Evolutionary conservation across 1,140 invertebrate genomes (phyloP).

Genomic region (Lithobius niger): DNA sequence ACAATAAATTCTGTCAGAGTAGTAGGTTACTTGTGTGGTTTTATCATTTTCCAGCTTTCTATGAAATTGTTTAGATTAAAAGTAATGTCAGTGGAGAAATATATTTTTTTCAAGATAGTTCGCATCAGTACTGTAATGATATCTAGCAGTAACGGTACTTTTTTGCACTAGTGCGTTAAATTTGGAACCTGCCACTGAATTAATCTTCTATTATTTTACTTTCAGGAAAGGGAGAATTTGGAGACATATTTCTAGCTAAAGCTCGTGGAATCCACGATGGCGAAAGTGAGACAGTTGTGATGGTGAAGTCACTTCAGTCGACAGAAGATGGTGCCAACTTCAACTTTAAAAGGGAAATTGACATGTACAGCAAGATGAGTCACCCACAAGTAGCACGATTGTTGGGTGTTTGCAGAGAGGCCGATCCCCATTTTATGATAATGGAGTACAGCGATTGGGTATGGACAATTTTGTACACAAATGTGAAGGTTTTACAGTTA

Average conservation of each 20-base stretch:
- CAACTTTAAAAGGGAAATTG: slow-evolving; percentile 76
- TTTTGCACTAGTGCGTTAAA: no score
- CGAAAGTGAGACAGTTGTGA: slow-evolving; percentile 39
- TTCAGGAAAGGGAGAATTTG: slow-evolving; percentile 71
- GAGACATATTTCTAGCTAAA: slow-evolving; percentile 70
- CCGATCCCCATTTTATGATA: slow-evolving; percentile 75
- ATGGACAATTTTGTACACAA: no score
- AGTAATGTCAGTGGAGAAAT: no score
- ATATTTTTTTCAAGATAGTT: no score
- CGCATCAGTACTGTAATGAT: no score
- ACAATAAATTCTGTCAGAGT: no score
- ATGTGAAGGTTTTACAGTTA: no score
- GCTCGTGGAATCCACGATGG: slow-evolving; percentile 32
- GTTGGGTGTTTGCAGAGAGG: slow-evolving; percentile 56
- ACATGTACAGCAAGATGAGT: slow-evolving; percentile 61
- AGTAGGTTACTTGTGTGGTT: no score
- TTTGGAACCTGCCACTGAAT: no score
- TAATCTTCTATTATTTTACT: slow-evolving; percentile 15
- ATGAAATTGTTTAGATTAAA: no score
- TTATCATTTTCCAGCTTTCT: no score
- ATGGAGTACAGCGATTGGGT: slow-evolving; percentile 88
- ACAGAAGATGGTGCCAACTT: slow-evolving; percentile 59
- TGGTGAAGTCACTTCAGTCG: slow-evolving; percentile 58
- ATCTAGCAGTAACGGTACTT: no score
- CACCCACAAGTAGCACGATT: slow-evolving; percentile 66